Base-by-base conservation (phyloP, 2,797 vertebrate species). In the Lates japonicus region DNA sequence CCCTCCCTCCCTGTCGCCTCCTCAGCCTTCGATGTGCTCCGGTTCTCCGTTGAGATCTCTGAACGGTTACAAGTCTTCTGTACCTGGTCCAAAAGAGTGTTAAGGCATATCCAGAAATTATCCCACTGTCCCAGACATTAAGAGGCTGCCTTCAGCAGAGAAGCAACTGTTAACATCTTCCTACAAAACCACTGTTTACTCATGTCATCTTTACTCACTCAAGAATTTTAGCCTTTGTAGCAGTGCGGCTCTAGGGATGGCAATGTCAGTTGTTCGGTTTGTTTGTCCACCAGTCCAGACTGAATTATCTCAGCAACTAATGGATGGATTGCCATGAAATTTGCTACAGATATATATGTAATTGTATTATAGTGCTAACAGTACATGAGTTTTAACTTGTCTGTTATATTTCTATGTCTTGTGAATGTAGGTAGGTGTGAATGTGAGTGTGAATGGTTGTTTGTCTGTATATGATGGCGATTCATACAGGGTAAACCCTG, bases 1-100 rank as follows among this genome's bases (percentile, higher is more conserved):
- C 78, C 79, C 11, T 71, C 88, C 3, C 64, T 94, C 5, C 91
- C 92, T 0, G 16, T 22, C 22, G 44, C 71, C 64, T 75, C 87
- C 63, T 72, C 80, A 0, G 25, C 84, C 54, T 95, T 94, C 14
- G 87, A 92, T 0, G 63, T 76, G 4, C 71, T 87, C 29, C 37
- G 1, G 46, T 77, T 78, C 52, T 92, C 93, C 4, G 12, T 86
- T 0, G 90, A 93, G 81, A 74, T 95, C 67, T 79, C 88, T 0
- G 35, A 81, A 0, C 90, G 14, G 49, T 49, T 95, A 3, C 11
- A n/a, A 0, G 8, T 4, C 13, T 95, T 95, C 54, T 84, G 87
- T 22, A 0, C 16, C 2, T 94, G 83, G 85, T 90, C 91, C 0
- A 74, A 68, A 35, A 64, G 90, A 61, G 70, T 90, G 4, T 48